Base-by-base conservation (phyloP, 2,888 invertebrate species). In the Bellardia pandia region DNA sequence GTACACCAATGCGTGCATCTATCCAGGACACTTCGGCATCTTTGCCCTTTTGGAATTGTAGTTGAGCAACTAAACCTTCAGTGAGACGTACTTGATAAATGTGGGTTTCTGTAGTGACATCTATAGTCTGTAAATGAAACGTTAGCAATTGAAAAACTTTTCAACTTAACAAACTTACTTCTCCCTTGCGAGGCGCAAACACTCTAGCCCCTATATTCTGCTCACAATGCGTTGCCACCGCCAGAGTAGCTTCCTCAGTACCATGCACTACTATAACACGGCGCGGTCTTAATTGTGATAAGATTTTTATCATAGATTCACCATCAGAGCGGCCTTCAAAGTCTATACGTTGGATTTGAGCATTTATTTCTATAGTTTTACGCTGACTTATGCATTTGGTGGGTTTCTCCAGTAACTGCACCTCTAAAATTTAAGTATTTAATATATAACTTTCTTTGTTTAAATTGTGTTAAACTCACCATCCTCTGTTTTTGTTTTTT, bases 11-110 rank as follows among this genome's bases (percentile, higher is more conserved):
- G 89, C 96, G 94, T 0, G 97, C 98, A 92, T 98, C 96, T 13
- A 99, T 95, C 99, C 99, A 99, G 0, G 99, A 98, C n/a, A 99
- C 95, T 93, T 99, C 99, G 0, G 98, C 96, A 91, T 98, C 98
- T 89, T 96, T 97, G 66, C 96, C 96, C 91, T 96, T 96, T 87
- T 97, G 96, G 94, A 99, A 98, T 88, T 96, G 95, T 82, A 99
- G 93, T 9, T 97, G 96, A 1, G 98, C 97, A 89, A 99, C 97
- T 86, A 99, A 94, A 5, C 98, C 97, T 94, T 99, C 99, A 2
- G 98, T 98, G 62, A 99, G 94, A 77, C 98, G 96, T 87, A 99
- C 98, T 95, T 99, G 99, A 93, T 98, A 99, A 90, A 99, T 99
- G 91, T 99, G 98, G 0, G 98, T 98, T 94, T 99, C 99, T 0